A percentile compares a stretch with the other conserved stretches of the same genome.
Evolutionary conservation across 2,888 invertebrate species (phyloP).

Genomic region (Drosophila cracens): DNA sequence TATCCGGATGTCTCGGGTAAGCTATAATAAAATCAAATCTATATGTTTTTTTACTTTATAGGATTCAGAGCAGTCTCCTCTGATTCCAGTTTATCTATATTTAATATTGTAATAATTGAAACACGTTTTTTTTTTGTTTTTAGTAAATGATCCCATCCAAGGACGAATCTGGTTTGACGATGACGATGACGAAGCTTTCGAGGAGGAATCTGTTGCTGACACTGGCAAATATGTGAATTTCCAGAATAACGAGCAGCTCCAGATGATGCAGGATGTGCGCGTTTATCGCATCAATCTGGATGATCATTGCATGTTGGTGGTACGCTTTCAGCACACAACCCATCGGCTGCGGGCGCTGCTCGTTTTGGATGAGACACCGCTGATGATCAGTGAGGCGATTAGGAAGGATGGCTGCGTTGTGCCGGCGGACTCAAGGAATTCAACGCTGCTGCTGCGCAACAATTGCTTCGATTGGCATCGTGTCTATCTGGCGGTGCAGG

Average conservation of each 20-base stretch:
- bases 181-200: background rate
- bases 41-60: too few relatives aligned
- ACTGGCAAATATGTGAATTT: slow-evolving; percentile 16
- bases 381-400: background rate
- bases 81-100: too few relatives aligned
- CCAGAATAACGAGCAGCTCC: slow-evolving; percentile 15
- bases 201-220: slow-evolving; percentile 1
- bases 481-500: slow-evolving; percentile 49
- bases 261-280: slow-evolving; percentile 10
- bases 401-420: slow-evolving; percentile 29
- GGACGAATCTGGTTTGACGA: background rate
- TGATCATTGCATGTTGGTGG: slow-evolving; percentile 40
- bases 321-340: slow-evolving; percentile 35
- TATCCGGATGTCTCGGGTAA: background rate
- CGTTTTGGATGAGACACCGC: slow-evolving; percentile 18
- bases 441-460: slow-evolving; percentile 53
- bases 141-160: background rate
- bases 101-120: too few relatives aligned
- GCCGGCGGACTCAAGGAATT: slow-evolving; percentile 1
- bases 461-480: slow-evolving; percentile 28
- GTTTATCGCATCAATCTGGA: slow-evolving; percentile 50
- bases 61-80: too few relatives aligned
- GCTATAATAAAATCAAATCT: background rate
- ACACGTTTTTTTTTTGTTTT: background rate
- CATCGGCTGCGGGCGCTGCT: slow-evolving; percentile 48